Percentiles rank a stretch among this genome's conserved stretches.
phyloP scores from a whole-genome alignment of 2,797 vertebrate genomes.

The Distichodus sexfasciatus region DNA sequence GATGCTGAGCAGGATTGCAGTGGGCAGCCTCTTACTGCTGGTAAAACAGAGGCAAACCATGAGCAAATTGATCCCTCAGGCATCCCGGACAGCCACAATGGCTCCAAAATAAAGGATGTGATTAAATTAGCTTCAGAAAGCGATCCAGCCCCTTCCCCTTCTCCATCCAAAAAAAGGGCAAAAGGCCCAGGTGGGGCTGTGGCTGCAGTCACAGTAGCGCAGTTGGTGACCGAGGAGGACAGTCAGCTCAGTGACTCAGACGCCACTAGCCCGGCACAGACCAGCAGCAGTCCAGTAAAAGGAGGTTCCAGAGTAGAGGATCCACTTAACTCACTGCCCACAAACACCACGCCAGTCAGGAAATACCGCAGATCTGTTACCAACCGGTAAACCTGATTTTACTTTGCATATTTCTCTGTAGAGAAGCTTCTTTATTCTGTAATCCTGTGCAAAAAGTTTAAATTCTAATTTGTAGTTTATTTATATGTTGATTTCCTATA shows the following conservation, averaged over 20 bases:
- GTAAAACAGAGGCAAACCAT: not conserved
- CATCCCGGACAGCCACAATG: not conserved
- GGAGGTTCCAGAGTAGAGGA: constrained; percentile 31
- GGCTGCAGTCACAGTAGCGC: constrained; percentile 55
- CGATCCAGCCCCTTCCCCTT: not conserved
- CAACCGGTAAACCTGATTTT: not conserved
- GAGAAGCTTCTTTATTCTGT: not conserved
- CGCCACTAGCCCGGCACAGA: not conserved
- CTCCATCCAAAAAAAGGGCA: not conserved
- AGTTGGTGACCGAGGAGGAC: constrained; percentile 68
- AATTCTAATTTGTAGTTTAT: too few relatives aligned
- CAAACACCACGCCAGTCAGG: constrained; percentile 16
- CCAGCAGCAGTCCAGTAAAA: not conserved
- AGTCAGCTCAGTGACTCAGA: constrained; percentile 54
- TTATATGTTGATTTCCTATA: too few relatives aligned
- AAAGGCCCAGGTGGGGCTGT: not conserved
- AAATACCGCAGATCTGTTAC: not conserved
- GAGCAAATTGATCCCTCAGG: too few relatives aligned
- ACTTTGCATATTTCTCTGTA: too few relatives aligned
- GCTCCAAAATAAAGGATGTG: not conserved
- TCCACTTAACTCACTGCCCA: not conserved
- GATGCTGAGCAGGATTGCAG: not conserved
- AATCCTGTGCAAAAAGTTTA: too few relatives aligned
- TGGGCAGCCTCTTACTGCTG: not conserved
- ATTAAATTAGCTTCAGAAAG: not conserved